Evolutionary conservation across 2,888 invertebrate species (phyloP), one percentile per base, ranked within the genome.

Genomic region (Meganola albula): DNA sequence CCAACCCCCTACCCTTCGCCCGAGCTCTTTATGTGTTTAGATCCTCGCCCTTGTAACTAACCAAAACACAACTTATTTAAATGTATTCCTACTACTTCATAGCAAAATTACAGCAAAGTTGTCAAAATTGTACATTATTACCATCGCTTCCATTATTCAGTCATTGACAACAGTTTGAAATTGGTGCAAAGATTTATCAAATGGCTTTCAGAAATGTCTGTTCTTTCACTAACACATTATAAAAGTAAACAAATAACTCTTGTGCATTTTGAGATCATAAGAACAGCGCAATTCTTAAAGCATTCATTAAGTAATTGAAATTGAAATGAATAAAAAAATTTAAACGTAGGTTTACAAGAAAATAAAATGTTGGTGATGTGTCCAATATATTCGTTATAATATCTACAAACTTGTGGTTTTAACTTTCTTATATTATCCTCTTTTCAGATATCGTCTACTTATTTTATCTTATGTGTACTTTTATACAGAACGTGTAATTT

Each of bases 1-100:
- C 86, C 83, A 80, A 74, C 74, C 82, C 83, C 79, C 77, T 75
- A 74, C 79, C 84, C 82, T 74, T 73, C 74, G 74, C 84, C 85
- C 83, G 55, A 77, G 74, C 80, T 83, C 84, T 83, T 73, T 85
- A 84, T 85, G 84, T 85, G 85, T 85, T 80, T 82, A 84, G 79
- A 83, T 84, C 85, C 84, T 82, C 65, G 77, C 76, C 84, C 74
- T 69, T 75, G 73, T 82, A 69, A 79, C 83, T 79, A 83, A 83
- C 79, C 79, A 65, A 72, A 77, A 82, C 76, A 82, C 76, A 67
- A 77, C 71, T 75, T 73, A 68, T 74, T 74, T 79, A 74, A 78
- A 83, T 80, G 79, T 82, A 69, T 68, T 77, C 69, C 70, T 64
- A 75, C 49, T 55, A 52, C 70, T 78, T 80, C 78, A 76, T 75